Percentiles rank a stretch among this genome's conserved stretches.
Evolutionary conservation across 2,113 vertebrate genomes (phyloP).

Genomic region (Phocoena phocoena): DNA sequence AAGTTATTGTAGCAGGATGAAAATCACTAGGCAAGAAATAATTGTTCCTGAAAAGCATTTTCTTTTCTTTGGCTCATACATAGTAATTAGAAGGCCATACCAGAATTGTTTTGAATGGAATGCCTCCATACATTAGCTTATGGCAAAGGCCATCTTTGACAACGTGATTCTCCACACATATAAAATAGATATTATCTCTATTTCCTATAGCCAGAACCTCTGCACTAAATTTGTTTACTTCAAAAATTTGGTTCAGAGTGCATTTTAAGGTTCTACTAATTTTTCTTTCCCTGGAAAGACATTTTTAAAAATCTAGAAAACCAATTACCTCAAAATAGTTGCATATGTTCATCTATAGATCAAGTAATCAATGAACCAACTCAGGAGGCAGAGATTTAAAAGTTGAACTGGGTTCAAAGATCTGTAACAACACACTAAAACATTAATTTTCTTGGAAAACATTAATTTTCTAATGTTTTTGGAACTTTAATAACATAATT

Average conservation of each 20-base stretch:
- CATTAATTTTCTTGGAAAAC: too few species aligned
- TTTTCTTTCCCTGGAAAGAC: background rate
- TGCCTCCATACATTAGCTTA: background rate
- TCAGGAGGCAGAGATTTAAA: background rate
- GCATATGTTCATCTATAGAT: background rate
- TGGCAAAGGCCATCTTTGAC: background rate
- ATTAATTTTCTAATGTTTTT: background rate
- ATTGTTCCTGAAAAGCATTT: background rate
- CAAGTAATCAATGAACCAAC: background rate
- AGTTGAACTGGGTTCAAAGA: background rate
- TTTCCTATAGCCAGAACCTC: background rate
- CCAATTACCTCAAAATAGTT: background rate
- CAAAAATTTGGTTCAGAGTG: background rate
- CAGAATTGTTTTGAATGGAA: background rate
- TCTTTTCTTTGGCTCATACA: background rate
- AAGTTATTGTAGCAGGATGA: background rate
- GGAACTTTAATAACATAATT: background rate
- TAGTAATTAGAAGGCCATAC: background rate
- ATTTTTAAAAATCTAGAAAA: background rate
- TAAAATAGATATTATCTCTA: background rate
- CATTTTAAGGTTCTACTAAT: background rate
- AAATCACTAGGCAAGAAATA: constrained; percentile 13
- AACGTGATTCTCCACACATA: background rate
- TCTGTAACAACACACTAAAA: background rate
- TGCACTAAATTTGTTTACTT: background rate